A percentile compares a stretch with the other conserved stretches of the same genome.
Conservation (phyloP, 2,888 invertebrate species). For the Hirtodrosophila duncani region DNA sequence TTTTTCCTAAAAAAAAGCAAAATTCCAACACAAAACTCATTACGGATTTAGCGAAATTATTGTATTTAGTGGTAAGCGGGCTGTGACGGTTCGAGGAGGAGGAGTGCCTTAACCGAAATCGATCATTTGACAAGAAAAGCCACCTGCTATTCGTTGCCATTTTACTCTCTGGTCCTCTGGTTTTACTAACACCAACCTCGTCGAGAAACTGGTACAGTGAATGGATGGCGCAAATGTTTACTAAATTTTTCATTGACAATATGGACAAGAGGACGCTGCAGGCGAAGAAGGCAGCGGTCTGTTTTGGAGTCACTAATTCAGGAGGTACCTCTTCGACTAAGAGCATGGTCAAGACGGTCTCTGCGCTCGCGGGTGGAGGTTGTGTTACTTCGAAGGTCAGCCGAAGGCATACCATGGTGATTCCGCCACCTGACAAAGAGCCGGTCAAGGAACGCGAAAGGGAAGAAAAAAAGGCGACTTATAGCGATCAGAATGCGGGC, state of each 20-base stretch:
- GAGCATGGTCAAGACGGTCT: no score
- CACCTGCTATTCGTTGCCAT: no score
- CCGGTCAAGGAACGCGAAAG: not conserved
- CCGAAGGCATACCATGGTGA: not conserved
- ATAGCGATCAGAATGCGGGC: not conserved
- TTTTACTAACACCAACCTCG: no score
- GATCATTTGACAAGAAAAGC: no score
- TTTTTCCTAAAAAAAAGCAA: slow-evolving; percentile 53
- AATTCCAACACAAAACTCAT: slow-evolving; percentile 53
- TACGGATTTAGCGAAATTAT: slow-evolving; percentile 51
- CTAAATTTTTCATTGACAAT: slow-evolving; percentile 38
- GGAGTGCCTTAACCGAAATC: no score
- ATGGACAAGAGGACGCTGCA: slow-evolving; percentile 52
- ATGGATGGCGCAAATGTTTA: slow-evolving; percentile 47
- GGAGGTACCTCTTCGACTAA: not conserved
- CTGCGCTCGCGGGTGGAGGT: no score
- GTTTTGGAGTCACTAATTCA: not conserved
- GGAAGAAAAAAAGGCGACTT: not conserved
- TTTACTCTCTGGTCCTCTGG: no score
- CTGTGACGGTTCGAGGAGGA: no score
- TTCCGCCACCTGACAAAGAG: not conserved
- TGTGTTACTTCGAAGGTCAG: no score
- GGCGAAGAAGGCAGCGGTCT: slow-evolving; percentile 4
- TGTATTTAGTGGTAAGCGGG: slow-evolving; percentile 52
- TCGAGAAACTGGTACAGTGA: slow-evolving; percentile 26